Evolutionary conservation across 1,140 invertebrate species (phyloP).

Genomic region (Prorops nasuta): DNA sequence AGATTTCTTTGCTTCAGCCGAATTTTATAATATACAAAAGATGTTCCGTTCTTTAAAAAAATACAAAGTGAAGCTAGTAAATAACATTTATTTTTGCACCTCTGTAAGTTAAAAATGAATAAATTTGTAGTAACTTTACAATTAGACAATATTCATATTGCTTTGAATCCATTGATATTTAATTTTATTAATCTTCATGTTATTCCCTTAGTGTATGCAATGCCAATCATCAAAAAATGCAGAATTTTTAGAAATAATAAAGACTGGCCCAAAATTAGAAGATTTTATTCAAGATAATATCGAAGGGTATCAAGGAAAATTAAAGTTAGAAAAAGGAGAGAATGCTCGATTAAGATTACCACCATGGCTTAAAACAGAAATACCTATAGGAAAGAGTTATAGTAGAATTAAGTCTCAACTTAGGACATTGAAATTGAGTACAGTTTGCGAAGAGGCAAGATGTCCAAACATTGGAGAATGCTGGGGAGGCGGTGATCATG

Average conservation of each 20-base stretch:
- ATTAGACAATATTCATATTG: too few species aligned
- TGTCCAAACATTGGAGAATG: conserved; percentile 99
- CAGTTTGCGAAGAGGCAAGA: conserved; percentile 97
- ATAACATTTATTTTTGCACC: too few species aligned
- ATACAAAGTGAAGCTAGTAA: too few species aligned
- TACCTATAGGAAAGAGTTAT: conserved; percentile 87
- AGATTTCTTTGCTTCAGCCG: too few species aligned
- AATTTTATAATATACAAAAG: too few species aligned
- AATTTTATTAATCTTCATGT: too few species aligned
- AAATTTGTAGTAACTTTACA: too few species aligned
- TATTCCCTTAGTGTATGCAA: too few species aligned
- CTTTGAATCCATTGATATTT: too few species aligned
- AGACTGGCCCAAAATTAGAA: conserved; percentile 44
- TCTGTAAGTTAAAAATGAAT: too few species aligned
- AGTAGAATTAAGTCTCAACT: conserved; percentile 84
- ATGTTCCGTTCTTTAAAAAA: too few species aligned
- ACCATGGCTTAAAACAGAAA: conserved; percentile 95
- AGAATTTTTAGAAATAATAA: conserved; percentile 42
- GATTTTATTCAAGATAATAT: conserved; percentile 39
- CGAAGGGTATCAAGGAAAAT: conserved; percentile 71
- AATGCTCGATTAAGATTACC: conserved; percentile 81
- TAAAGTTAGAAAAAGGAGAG: conserved; percentile 83
- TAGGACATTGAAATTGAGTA: conserved; percentile 86
- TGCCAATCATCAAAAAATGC: too few species aligned
- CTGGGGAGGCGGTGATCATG: conserved; percentile 93